Evolutionary conservation across 2,113 vertebrate genomes (phyloP).

Genomic region (Herpailurus yagouaroundi): DNA sequence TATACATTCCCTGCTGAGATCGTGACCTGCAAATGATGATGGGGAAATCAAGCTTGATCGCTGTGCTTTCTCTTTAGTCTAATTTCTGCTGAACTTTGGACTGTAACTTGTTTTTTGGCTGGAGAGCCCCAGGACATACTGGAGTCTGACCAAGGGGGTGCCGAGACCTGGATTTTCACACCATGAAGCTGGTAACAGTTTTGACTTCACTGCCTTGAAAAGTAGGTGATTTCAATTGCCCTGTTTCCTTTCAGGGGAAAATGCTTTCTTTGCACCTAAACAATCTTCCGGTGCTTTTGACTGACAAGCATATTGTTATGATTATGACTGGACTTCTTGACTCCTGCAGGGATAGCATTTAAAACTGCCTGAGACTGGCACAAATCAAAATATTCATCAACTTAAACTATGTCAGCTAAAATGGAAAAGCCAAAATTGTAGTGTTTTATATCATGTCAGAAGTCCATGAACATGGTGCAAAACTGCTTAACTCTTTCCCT

Average conservation of each 20-base stretch:
- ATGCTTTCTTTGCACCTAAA: conserved; percentile 83
- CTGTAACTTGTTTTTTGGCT: conserved; percentile 44
- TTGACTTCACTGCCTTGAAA: conserved; percentile 81
- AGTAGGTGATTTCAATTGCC: conserved; percentile 80
- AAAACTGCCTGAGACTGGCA: conserved; percentile 86
- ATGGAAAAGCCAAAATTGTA: conserved; percentile 86
- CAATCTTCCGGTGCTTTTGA: conserved; percentile 85
- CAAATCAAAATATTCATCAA: conserved; percentile 87
- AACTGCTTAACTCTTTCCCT: conserved; percentile 84
- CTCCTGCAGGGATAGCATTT: conserved; percentile 85
- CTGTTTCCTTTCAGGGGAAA: conserved; percentile 81
- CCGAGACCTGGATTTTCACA: conserved; percentile 76
- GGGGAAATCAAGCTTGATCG: conserved; percentile 63
- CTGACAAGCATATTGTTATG: conserved; percentile 87
- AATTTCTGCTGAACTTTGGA: conserved; percentile 71
- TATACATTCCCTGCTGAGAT: conserved; percentile 69
- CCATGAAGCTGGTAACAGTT: conserved; percentile 74
- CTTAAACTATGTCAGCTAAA: conserved; percentile 85
- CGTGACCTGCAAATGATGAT: conserved; percentile 63
- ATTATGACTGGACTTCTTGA: conserved; percentile 83
- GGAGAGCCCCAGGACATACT: conserved; percentile 57
- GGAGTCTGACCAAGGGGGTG: conserved; percentile 52
- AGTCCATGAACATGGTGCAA: conserved; percentile 73
- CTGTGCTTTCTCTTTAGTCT: conserved; percentile 48
- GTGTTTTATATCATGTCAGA: conserved; percentile 86